phyloP scores from a whole-genome alignment of 2,113 vertebrate genomes.

The Odocoileus virginianus region DNA sequence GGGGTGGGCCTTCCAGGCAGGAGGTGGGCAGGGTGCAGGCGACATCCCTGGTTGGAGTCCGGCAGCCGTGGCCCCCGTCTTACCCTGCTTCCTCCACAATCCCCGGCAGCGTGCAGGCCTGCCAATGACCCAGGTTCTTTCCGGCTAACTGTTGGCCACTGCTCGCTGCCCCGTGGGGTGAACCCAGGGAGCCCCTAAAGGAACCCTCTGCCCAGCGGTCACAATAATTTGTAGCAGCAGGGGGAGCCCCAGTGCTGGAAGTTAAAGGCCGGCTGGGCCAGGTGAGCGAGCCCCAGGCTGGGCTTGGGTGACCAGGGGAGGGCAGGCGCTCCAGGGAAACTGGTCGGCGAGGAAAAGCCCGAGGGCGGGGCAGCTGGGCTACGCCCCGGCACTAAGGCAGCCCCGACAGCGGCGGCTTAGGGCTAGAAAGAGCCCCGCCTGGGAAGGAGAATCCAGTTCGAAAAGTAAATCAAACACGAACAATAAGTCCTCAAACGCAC shows the following conservation, averaged over 20 bases:
- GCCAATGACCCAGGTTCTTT: background rate
- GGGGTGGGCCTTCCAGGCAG: background rate
- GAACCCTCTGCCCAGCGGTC: background rate
- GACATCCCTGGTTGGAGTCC: fast-evolving
- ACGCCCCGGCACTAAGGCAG: fast-evolving
- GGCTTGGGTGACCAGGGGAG: background rate
- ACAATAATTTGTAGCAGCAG: background rate
- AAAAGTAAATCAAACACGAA: background rate
- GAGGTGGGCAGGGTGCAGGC: too few species aligned
- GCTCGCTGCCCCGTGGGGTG: background rate
- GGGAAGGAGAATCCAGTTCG: background rate
- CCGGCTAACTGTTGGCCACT: too few species aligned
- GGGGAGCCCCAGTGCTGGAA: background rate
- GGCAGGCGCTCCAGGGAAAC: background rate
- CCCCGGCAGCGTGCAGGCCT: background rate
- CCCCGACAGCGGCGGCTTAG: background rate
- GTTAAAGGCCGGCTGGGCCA: background rate
- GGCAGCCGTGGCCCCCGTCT: fast-evolving
- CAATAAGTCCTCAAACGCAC: background rate
- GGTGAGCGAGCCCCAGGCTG: background rate
- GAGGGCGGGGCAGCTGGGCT: background rate
- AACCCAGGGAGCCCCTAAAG: background rate
- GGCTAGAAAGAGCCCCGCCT: background rate
- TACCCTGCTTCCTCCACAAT: background rate
- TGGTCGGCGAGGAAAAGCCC: fast-evolving